A percentile compares a stretch with the other conserved stretches of the same genome.
Evolutionary conservation across 2,113 vertebrate species (phyloP).

Genomic region (Synodontis membranacea): DNA sequence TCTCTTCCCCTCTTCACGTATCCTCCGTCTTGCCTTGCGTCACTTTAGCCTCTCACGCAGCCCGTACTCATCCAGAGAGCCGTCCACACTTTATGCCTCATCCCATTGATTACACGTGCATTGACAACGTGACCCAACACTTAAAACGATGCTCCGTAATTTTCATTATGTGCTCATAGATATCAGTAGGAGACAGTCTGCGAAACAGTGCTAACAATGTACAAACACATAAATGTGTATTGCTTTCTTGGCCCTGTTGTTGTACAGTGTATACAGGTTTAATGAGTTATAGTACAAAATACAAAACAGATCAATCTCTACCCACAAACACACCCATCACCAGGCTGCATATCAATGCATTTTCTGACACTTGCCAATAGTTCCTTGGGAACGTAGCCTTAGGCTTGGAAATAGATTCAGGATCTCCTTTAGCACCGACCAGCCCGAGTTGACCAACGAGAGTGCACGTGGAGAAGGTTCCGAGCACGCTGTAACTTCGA

Average conservation of each 20-base stretch:
- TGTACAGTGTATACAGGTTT: background rate
- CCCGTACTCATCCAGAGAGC: background rate
- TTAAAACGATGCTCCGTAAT: background rate
- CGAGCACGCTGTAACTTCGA: background rate
- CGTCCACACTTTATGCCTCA: background rate
- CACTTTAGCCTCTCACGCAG: background rate
- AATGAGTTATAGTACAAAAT: background rate
- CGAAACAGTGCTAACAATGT: background rate
- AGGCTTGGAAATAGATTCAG: background rate
- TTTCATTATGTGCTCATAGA: background rate
- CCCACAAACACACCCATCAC: background rate
- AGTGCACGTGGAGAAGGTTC: background rate
- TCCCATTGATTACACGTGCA: background rate
- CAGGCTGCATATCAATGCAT: background rate
- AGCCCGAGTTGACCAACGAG: background rate
- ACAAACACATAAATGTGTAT: background rate
- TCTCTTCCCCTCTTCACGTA: conserved; percentile 2
- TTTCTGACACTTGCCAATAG: background rate
- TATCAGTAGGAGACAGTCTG: background rate
- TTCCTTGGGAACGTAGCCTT: background rate
- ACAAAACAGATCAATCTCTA: background rate
- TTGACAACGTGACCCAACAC: background rate
- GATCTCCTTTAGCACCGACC: background rate
- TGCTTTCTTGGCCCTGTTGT: background rate
- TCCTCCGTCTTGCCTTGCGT: background rate